These are phyloP conservation scores for Anthrax anthrax DNA, from an alignment of 2,888 invertebrate species.

Conservation along the genomic window DNA sequence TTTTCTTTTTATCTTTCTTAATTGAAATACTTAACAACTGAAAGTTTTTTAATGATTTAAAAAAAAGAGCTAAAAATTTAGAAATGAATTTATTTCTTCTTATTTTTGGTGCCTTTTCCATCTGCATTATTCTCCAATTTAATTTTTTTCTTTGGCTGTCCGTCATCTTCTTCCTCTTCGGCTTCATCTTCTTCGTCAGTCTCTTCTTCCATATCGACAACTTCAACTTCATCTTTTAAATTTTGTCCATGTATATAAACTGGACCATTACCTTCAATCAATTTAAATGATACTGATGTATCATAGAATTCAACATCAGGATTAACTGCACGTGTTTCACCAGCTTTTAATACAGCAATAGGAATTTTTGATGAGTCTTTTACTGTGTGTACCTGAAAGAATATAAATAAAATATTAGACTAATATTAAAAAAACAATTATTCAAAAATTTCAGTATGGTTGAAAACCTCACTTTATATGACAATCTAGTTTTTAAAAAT, in stretches of 20 bases:
- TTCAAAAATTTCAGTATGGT: too few relatives aligned
- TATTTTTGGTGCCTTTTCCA: conserved; percentile 59
- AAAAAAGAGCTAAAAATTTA: neutral
- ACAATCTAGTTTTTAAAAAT: too few relatives aligned
- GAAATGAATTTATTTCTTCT: conserved; percentile 36
- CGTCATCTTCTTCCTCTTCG: conserved; percentile 53
- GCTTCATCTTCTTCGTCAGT: conserved; percentile 62
- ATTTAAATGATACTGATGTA: conserved; percentile 70
- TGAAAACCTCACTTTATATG: too few relatives aligned
- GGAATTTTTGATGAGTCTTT: conserved; percentile 66
- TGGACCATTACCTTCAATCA: conserved; percentile 62
- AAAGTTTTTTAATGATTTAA: neutral
- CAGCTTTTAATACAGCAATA: conserved; percentile 66
- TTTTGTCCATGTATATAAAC: conserved; percentile 77
- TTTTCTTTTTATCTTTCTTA: neutral
- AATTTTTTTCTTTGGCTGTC: conserved; percentile 65
- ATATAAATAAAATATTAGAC: neutral
- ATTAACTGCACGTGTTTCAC: conserved; percentile 58
- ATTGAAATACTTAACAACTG: neutral
- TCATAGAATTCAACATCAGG: conserved; percentile 76
- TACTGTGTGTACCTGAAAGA: conserved; percentile 27
- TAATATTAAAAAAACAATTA: too few relatives aligned
- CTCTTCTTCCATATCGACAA: conserved; percentile 66
- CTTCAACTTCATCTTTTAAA: conserved; percentile 68
- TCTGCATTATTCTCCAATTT: conserved; percentile 57